Base-by-base conservation (phyloP, 2,888 invertebrate species). In the Dryobotodes eremita region DNA sequence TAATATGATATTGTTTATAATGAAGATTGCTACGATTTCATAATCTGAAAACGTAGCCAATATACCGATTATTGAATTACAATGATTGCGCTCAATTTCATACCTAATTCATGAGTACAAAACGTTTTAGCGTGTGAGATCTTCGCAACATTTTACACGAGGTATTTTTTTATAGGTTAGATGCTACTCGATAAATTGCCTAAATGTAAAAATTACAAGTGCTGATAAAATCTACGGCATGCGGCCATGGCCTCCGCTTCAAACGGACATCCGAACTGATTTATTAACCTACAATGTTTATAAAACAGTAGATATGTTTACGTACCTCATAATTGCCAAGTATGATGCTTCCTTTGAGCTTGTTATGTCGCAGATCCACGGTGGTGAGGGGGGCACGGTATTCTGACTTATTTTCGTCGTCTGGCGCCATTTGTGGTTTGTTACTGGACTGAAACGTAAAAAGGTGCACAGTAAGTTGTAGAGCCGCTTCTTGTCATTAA, bases 321-420 rank as follows among this genome's bases (percentile, higher is more conserved):
- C 97, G 97, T 97, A 98, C 98, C 93, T 98, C 98, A 94, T 98
- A 98, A 94, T 98, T 98, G 77, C 98, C 98, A 73, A 98, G 97
- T 87, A 98, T 98, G 84, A 98, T 98, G 95, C 98, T 98, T 77
- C 98, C 98, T 94, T 98, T 98, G 50, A 98, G 95, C 85, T 98
- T 97, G 94, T 98, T 98, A 84, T 98, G 98, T 75, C 98, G 97
- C 62, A 98, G 95, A 92, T 98, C 98, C n/a, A 98, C 97, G 86
- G 97, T 98, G 59, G 98, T 98, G 31, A 98, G 95, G 17, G 97
- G 97, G 42, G 97, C 93, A n/a, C 94, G 93, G 65, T 95, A 92
- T 79, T 97, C 96, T 2, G 93, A 87, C 79, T 93, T 95, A 73
- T 93, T 92, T 50, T 96, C 95, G 7, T 96, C 95, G 59, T 94